A percentile compares a stretch with the other conserved stretches of the same genome.
These are phyloP conservation scores for Wasmannia auropunctata DNA, from an alignment of 1,140 invertebrate species.

Conservation along the genomic window DNA sequence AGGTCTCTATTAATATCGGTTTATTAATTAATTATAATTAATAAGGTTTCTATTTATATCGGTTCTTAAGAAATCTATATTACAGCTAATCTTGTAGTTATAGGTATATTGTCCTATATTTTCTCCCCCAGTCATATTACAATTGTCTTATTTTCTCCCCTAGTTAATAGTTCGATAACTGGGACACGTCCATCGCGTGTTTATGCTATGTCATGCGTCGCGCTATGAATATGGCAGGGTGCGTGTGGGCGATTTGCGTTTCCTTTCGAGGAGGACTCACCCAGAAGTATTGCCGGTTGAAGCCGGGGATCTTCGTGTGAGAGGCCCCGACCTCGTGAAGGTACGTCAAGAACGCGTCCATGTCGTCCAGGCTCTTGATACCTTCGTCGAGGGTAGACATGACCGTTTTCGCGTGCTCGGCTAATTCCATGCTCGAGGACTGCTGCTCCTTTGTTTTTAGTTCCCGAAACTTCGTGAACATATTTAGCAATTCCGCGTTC, in stretches of 20 bases:
- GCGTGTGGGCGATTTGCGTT: background rate
- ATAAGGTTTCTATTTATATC: no score
- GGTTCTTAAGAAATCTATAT: background rate
- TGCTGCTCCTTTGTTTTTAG: constrained; percentile 93
- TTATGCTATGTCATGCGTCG: background rate
- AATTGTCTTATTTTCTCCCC: constrained; percentile 7
- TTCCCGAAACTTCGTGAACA: constrained; percentile 93
- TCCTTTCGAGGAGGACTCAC: constrained; percentile 85
- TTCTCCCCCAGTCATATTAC: background rate
- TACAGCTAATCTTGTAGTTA: background rate
- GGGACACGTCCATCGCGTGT: background rate
- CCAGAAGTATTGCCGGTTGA: constrained; percentile 95
- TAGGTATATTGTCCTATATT: background rate
- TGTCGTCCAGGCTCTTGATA: constrained; percentile 93
- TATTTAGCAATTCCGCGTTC: constrained; percentile 91
- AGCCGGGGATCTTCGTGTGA: constrained; percentile 93
- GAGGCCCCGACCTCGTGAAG: constrained; percentile 93
- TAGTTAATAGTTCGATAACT: constrained; percentile 28
- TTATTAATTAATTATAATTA: no score
- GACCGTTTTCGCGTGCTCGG: constrained; percentile 94
- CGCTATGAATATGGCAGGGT: background rate
- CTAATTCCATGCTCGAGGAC: constrained; percentile 91
- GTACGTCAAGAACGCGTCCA: constrained; percentile 93
- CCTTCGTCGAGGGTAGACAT: constrained; percentile 95
- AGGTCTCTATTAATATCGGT: no score